These are phyloP conservation scores for Mormyrus hasselquistii DNA, from an alignment of 2,797 vertebrate species.

Conservation along the genomic window DNA sequence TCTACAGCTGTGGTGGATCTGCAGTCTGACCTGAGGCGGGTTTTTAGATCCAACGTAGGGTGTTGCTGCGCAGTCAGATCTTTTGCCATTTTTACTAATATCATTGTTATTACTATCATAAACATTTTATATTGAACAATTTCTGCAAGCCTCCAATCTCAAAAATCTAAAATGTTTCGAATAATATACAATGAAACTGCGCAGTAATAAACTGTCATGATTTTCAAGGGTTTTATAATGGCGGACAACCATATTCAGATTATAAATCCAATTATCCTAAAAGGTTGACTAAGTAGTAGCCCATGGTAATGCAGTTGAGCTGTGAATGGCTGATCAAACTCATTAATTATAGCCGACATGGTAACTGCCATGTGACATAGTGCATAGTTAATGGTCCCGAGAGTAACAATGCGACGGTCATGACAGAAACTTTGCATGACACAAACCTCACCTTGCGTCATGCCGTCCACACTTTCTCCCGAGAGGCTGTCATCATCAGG, in stretches of 20 bases:
- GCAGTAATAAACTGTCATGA: neutral
- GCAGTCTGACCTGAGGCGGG: neutral
- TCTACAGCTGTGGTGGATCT: neutral
- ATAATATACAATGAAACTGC: neutral
- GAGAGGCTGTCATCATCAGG: slow-evolving; percentile 84
- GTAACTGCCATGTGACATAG: neutral
- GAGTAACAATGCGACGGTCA: neutral
- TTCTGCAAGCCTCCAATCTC: neutral
- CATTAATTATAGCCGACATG: neutral
- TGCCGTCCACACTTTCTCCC: slow-evolving; percentile 80
- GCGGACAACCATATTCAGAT: neutral
- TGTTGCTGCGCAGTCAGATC: neutral
- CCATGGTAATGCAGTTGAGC: neutral
- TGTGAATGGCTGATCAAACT: neutral
- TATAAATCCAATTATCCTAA: neutral
- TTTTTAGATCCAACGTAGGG: neutral
- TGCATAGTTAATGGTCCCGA: neutral
- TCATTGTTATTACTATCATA: neutral
- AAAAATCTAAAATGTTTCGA: neutral
- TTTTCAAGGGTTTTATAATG: neutral
- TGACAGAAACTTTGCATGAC: neutral
- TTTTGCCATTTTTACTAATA: neutral
- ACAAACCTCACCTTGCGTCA: slow-evolving; percentile 70
- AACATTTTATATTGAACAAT: neutral
- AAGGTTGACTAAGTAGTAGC: neutral